Conservation (phyloP, 2,113 vertebrate species). For the Agelaius phoeniceus region DNA sequence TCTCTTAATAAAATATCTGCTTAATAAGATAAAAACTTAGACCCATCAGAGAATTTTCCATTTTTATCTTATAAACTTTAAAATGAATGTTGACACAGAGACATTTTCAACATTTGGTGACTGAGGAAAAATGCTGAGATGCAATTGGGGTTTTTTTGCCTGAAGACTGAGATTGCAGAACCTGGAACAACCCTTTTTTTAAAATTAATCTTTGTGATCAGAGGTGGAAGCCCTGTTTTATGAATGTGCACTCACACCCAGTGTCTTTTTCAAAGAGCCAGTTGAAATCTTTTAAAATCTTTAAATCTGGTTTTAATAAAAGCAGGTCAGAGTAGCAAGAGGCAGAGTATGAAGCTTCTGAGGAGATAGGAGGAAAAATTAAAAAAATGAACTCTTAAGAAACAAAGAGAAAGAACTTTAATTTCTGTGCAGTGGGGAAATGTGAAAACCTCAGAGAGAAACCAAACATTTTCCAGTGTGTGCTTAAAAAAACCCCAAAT, state of each 20-base stretch:
- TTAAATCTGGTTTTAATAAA: background rate
- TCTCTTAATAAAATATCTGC: background rate
- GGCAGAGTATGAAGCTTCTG: background rate
- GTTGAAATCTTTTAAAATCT: background rate
- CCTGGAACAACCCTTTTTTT: fast-evolving
- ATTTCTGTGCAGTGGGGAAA: background rate
- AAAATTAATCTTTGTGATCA: background rate
- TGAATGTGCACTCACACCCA: background rate
- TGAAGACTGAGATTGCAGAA: background rate
- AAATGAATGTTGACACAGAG: background rate
- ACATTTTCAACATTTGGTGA: background rate
- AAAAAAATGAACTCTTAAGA: background rate
- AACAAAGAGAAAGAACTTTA: background rate
- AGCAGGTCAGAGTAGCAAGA: background rate
- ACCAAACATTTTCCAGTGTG: background rate
- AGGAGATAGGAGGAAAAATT: background rate
- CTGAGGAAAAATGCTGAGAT: background rate
- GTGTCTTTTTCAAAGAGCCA: background rate
- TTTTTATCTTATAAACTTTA: background rate
- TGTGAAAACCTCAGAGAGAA: background rate
- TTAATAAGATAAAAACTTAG: background rate
- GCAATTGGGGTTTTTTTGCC: background rate
- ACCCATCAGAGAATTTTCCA: background rate
- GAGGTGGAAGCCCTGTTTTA: background rate
- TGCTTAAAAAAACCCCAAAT: background rate